These are phyloP conservation scores for Gymnodraco acuticeps DNA, from an alignment of 2,797 vertebrate species.

Conservation along the genomic window DNA sequence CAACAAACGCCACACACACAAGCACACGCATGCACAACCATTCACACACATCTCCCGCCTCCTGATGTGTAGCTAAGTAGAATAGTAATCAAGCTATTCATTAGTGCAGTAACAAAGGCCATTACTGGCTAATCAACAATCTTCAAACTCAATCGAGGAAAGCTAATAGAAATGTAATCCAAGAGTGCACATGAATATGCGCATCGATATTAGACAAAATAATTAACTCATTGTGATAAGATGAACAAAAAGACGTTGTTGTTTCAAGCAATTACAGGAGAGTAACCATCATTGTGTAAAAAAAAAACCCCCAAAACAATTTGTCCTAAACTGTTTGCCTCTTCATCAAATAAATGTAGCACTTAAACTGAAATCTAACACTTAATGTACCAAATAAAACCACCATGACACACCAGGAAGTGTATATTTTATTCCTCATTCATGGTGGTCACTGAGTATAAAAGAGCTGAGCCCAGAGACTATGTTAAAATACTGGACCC, in stretches of 20 bases:
- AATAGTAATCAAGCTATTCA: constrained; percentile 90
- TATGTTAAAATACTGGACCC: background rate
- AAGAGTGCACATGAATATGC: constrained; percentile 64
- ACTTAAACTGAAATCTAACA: constrained; percentile 19
- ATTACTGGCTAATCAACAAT: constrained; percentile 91
- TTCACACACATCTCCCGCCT: constrained; percentile 28
- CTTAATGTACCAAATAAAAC: constrained; percentile 10
- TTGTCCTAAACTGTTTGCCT: constrained; percentile 23
- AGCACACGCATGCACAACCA: constrained; percentile 9
- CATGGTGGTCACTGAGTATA: background rate
- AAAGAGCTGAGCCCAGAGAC: background rate
- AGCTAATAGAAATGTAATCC: constrained; percentile 86
- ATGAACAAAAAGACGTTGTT: constrained; percentile 61
- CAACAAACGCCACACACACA: constrained; percentile 42
- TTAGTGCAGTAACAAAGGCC: constrained; percentile 87
- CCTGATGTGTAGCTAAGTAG: constrained; percentile 78
- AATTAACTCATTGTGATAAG: constrained; percentile 66
- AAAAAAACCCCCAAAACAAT: background rate
- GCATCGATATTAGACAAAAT: constrained; percentile 61
- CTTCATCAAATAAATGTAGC: constrained; percentile 29
- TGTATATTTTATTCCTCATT: constrained; percentile 9
- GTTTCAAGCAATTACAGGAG: constrained; percentile 57
- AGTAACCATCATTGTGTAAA: constrained; percentile 26
- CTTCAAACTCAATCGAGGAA: constrained; percentile 87
- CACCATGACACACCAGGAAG: constrained; percentile 6